Conservation (phyloP, 1,140 invertebrate genomes). For the Sweltsa coloradensis region DNA sequence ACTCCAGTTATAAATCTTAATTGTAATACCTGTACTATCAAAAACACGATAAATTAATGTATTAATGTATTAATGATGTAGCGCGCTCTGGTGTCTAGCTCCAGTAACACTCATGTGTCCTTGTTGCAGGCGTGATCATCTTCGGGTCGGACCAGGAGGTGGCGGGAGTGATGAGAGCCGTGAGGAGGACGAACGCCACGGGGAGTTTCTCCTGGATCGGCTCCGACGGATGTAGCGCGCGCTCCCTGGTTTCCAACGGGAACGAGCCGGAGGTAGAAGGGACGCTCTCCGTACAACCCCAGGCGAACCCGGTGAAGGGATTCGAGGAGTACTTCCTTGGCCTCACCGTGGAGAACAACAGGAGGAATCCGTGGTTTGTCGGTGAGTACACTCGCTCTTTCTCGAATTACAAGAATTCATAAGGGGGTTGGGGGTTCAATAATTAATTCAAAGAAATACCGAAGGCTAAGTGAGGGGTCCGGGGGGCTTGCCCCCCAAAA, state of each 20-base stretch:
- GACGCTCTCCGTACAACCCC: conserved; percentile 83
- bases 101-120: too few relatives aligned
- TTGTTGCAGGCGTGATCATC: conserved; percentile 74
- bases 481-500: too few relatives aligned
- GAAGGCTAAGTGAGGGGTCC: too few relatives aligned
- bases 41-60: not conserved
- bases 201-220: conserved; percentile 89
- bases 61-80: too few relatives aligned
- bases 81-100: too few relatives aligned
- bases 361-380: conserved; percentile 85
- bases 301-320: conserved; percentile 72
- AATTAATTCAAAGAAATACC: too few relatives aligned
- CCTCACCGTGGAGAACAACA: conserved; percentile 75
- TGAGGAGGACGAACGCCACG: conserved; percentile 74
- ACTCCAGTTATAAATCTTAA: not conserved
- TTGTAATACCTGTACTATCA: not conserved
- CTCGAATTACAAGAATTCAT: not conserved
- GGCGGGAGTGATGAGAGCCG: conserved; percentile 83
- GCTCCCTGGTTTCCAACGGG: conserved; percentile 74
- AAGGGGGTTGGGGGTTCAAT: not conserved
- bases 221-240: conserved; percentile 83
- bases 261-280: conserved; percentile 81
- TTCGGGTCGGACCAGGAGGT: conserved; percentile 96
- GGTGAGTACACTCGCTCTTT: conserved; percentile 45
- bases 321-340: conserved; percentile 82